phyloP scores from a whole-genome alignment of 2,888 invertebrate species.

The Periphyllus acericola region DNA sequence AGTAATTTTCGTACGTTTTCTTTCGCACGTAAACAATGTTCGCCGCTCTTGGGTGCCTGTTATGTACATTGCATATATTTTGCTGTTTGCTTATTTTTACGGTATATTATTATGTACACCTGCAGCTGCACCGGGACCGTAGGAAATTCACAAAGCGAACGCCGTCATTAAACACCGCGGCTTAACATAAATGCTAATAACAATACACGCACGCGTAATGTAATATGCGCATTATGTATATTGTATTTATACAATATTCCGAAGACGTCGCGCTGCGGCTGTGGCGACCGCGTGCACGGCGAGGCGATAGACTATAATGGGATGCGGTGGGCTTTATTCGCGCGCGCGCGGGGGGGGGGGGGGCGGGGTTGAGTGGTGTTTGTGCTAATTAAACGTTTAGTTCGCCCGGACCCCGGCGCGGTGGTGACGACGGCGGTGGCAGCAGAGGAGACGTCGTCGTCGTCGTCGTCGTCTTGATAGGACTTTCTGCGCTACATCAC shows the following conservation, averaged over 20 bases:
- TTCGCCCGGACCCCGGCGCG: neutral
- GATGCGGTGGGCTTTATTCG: neutral
- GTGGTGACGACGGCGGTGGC: too few relatives aligned
- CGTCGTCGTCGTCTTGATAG: neutral
- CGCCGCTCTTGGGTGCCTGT: too few relatives aligned
- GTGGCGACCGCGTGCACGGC: neutral
- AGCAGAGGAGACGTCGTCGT: neutral
- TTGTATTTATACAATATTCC: neutral
- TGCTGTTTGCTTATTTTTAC: too few relatives aligned
- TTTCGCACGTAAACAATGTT: too few relatives aligned
- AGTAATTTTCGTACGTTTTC: too few relatives aligned
- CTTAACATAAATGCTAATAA: neutral
- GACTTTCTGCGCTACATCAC: neutral
- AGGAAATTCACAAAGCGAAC: neutral
- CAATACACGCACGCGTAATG: neutral
- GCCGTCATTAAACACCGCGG: neutral
- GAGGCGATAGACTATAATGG: neutral
- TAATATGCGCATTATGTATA: neutral
- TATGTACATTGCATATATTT: too few relatives aligned
- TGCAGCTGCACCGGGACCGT: too few relatives aligned
- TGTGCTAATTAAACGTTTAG: conserved; percentile 55
- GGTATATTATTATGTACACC: too few relatives aligned
- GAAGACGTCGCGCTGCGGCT: neutral
- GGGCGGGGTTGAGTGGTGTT: neutral
- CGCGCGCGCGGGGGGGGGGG: neutral